Evolutionary conservation across 2,113 vertebrate species (phyloP).

Genomic region (Mus pahari): DNA sequence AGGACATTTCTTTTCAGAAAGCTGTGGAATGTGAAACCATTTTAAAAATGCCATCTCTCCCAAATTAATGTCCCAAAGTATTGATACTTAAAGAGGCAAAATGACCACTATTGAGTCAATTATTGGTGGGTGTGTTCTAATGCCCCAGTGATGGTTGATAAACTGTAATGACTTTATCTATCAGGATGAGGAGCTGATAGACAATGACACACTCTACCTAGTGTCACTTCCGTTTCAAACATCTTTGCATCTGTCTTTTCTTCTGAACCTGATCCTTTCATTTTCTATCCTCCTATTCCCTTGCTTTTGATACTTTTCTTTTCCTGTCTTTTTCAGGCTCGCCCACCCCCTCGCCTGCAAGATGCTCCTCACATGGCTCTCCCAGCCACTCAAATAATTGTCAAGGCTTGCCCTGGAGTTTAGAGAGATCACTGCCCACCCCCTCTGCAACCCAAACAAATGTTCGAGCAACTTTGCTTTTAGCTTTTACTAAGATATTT

Average conservation of each 20-base stretch:
- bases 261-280: neutral
- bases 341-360: neutral
- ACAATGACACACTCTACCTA: neutral
- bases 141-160: neutral
- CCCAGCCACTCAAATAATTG: neutral
- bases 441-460: neutral
- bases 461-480: conserved; percentile 11
- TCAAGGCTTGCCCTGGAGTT: neutral
- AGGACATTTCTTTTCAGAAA: conserved; percentile 36
- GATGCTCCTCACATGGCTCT: neutral
- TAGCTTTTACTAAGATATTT: conserved; percentile 44
- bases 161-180: conserved; percentile 32
- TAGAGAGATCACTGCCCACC: neutral
- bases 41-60: neutral
- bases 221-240: neutral
- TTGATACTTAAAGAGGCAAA: neutral
- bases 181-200: neutral
- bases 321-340: neutral
- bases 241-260: neutral
- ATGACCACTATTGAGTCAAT: neutral
- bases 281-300: neutral
- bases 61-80: conserved; percentile 18
- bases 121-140: neutral
- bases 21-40: neutral
- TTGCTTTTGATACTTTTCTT: neutral